Evolutionary conservation across 2,113 vertebrate species (phyloP), one percentile per base, ranked within the genome.

Genomic region (Oryzias javanicus): DNA sequence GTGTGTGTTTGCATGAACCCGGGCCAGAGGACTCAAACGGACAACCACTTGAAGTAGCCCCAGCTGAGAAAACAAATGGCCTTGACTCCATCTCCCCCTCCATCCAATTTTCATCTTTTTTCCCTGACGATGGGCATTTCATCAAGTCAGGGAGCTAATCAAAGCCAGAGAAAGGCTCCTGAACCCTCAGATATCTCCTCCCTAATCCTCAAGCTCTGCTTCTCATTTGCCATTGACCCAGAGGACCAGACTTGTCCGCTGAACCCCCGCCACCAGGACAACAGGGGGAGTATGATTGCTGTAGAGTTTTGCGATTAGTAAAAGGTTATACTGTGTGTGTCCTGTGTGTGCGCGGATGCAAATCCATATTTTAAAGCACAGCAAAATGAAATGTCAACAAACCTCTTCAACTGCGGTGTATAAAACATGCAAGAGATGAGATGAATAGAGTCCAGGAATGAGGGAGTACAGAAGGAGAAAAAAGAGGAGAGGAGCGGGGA

Each of bases 61-160:
- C 88, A 90, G 88, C 88, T 90, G 85, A 88, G 81, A 90, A 90
- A 90, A 90, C 84, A 90, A 89, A 89, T 89, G 85, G 84, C 84
- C 80, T 83, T 78, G 81, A 84, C 78, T 88, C 72, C 35, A 12
- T 35, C 5, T 67, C 70, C 55, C 59, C 66, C 64, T 58, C 70
- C 67, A 72, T 88, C 82, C 82, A 86, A 84, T 85, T 85, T 87
- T 82, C 75, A 76, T 81, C 71, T 79, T 78, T 85, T 79, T 77
- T 74, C 68, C 78, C 66, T 19, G 3, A 76, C 64, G 75, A 89
- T 84, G 85, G 87, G 81, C 85, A 86, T 89, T 88, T 89, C 83
- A 88, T 89, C 87, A 89, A 89, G 82, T 62, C 55, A 74, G 81
- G 54, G 78, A 84, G 79, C 81, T 89, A 90, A 88, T 89, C 87